Evolutionary conservation across 2,113 vertebrate species (phyloP).

Genomic region (Tonatia bakeri): DNA sequence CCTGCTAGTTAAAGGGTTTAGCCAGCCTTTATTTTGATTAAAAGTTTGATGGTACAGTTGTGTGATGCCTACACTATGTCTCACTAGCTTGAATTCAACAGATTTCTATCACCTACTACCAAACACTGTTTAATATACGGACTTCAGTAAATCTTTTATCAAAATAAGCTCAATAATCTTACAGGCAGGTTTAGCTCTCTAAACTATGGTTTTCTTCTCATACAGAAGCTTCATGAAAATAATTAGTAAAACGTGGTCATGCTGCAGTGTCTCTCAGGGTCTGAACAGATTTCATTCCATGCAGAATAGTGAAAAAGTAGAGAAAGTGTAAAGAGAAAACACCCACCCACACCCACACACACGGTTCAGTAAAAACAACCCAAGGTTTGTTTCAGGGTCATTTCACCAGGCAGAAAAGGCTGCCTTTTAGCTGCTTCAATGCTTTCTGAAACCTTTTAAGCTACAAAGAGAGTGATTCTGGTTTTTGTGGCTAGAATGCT

Average conservation of each 20-base stretch:
- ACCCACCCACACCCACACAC: not conserved
- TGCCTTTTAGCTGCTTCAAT: constrained; percentile 18
- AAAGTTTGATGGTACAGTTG: constrained; percentile 55
- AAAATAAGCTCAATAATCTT: constrained; percentile 3
- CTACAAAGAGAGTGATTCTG: constrained; percentile 49
- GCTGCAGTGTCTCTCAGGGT: not conserved
- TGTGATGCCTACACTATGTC: constrained; percentile 35
- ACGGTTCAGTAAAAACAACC: constrained; percentile 47
- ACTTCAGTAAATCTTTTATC: constrained; percentile 25
- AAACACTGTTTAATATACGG: not conserved
- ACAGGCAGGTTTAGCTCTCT: not conserved
- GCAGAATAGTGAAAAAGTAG: not conserved
- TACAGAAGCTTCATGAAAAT: not conserved
- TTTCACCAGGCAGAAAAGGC: constrained; percentile 44
- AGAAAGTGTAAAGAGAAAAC: constrained; percentile 13
- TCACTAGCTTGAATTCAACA: constrained; percentile 41
- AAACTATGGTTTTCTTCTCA: not conserved
- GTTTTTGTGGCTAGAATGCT: constrained; percentile 54
- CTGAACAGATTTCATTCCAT: not conserved
- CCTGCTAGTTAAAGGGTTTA: constrained; percentile 68
- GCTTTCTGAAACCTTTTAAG: constrained; percentile 63
- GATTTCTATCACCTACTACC: not conserved
- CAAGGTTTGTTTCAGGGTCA: constrained; percentile 34
- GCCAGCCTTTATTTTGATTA: constrained; percentile 69
- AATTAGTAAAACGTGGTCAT: constrained; percentile 7